These are phyloP conservation scores for Chaenocephalus aceratus DNA, from an alignment of 2,113 vertebrate genomes.

Conservation along the genomic window DNA sequence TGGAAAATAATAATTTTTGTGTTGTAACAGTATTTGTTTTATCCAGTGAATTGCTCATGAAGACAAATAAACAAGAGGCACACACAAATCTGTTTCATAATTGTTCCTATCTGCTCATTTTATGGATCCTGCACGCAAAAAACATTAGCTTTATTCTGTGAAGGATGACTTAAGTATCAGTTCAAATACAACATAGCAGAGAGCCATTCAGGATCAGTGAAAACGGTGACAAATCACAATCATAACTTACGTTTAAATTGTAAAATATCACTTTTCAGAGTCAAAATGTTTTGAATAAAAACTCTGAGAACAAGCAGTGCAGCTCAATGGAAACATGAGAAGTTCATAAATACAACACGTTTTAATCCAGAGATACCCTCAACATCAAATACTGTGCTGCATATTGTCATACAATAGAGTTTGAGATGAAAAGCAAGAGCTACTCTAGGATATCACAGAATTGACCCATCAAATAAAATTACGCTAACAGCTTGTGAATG, in stretches of 20 bases:
- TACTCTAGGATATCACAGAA: not conserved
- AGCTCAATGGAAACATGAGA: not conserved
- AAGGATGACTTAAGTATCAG: not conserved
- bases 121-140: not conserved
- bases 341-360: not conserved
- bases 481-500: not conserved
- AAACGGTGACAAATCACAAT: slow-evolving; percentile 11
- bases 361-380: not conserved
- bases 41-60: slow-evolving; percentile 85
- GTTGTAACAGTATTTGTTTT: slow-evolving; percentile 89
- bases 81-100: slow-evolving; percentile 66
- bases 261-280: not conserved
- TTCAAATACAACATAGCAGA: not conserved
- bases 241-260: not conserved
- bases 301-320: not conserved
- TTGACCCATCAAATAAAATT: slow-evolving; percentile 2
- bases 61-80: slow-evolving; percentile 86
- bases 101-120: slow-evolving; percentile 44
- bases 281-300: not conserved
- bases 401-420: not conserved
- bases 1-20: slow-evolving; percentile 83
- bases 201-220: not conserved
- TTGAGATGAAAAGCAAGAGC: not conserved
- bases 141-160: not conserved
- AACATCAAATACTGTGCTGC: no score